Conservation (phyloP, 1,140 invertebrate species). For the Hyles euphorbiae region DNA sequence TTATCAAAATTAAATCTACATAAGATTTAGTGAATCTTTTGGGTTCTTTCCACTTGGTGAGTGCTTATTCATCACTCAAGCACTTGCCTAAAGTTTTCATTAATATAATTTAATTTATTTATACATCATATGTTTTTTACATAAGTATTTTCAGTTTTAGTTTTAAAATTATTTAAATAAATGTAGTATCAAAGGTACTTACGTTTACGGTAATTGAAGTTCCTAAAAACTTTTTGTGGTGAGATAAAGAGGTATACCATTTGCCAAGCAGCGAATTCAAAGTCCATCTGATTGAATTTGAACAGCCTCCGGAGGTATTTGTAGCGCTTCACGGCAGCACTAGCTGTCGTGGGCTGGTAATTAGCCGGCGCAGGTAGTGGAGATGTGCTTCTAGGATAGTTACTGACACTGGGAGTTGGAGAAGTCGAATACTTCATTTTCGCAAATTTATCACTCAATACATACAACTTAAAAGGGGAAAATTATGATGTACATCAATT, state of each 20-base stretch:
- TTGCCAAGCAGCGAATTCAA: constrained; percentile 99
- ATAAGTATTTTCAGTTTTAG: no score
- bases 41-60: no score
- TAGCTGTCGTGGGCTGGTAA: constrained; percentile 83
- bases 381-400: constrained; percentile 74
- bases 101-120: no score
- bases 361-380: constrained; percentile 77
- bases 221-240: constrained; percentile 98
- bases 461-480: no score
- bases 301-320: constrained; percentile 94
- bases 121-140: no score
- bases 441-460: background rate
- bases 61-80: no score
- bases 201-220: constrained; percentile 99
- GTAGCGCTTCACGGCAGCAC: constrained; percentile 93
- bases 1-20: no score
- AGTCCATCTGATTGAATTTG: constrained; percentile 99
- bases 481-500: no score
- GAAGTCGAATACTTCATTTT: constrained; percentile 83
- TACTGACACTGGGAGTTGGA: constrained; percentile 73
- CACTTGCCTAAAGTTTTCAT: no score
- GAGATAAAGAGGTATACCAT: constrained; percentile 97
- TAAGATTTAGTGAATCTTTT: no score
- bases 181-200: constrained; percentile 57
- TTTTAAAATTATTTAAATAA: no score